Conservation (phyloP, 1,140 invertebrate genomes). For the Acyrthosiphon pisum region DNA sequence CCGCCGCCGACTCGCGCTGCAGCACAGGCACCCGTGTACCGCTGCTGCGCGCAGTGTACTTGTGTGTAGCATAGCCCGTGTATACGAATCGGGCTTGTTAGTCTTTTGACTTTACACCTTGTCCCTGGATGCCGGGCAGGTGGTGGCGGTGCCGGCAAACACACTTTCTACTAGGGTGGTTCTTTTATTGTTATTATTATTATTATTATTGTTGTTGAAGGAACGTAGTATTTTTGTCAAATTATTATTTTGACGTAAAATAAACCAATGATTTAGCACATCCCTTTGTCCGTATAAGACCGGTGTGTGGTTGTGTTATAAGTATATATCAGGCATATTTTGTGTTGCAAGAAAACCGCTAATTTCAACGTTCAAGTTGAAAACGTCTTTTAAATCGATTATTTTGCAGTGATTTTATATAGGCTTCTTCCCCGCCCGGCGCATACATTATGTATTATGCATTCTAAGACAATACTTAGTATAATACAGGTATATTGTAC, state of each 20-base stretch:
- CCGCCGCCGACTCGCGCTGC: neutral
- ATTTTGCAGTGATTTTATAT: neutral
- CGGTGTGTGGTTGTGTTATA: neutral
- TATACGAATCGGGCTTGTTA: slow-evolving; percentile 20
- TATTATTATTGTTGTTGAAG: neutral
- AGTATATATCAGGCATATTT: neutral
- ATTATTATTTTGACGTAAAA: slow-evolving; percentile 52
- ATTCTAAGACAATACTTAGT: neutral
- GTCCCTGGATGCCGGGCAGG: slow-evolving; percentile 13
- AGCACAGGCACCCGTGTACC: neutral
- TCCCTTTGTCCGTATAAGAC: slow-evolving; percentile 8
- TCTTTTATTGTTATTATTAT: slow-evolving; percentile 30
- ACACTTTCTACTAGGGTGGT: slow-evolving; percentile 4
- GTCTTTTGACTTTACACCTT: slow-evolving; percentile 54
- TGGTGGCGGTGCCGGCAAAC: slow-evolving; percentile 13
- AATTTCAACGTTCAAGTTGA: neutral
- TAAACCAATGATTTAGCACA: slow-evolving; percentile 51
- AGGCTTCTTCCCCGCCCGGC: neutral
- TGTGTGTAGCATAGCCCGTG: no score
- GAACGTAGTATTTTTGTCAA: slow-evolving; percentile 38
- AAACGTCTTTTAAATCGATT: neutral
- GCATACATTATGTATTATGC: neutral
- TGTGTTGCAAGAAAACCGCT: neutral
- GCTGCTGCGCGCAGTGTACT: neutral
- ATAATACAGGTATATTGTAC: neutral